Base-by-base conservation (phyloP, 2,113 vertebrate genomes). In the Erinaceus europaeus region DNA sequence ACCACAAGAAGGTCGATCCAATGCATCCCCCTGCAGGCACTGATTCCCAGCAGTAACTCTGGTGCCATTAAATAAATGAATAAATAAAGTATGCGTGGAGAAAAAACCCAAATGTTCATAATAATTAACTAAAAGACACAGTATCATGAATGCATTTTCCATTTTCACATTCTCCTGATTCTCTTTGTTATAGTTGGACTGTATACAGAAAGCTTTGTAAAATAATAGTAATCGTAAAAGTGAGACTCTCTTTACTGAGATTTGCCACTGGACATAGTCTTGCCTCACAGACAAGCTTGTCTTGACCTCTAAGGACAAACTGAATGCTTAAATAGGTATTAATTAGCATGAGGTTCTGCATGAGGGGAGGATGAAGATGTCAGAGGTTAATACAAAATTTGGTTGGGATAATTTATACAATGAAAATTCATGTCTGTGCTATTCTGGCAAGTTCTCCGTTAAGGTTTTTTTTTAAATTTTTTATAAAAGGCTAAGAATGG, bases 311-410 rank as follows among this genome's bases (percentile, higher is more conserved):
- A 81, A 68, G 73, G 84, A 81, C 55, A 94, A 67, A n/a, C 48
- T 84, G 93, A 86, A 95, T 94, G n/a, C 59, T 90, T 94, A 91
- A 94, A 27, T 74, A 94, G 89, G 29, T 93, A 91, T 84, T 95
- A 94, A 94, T 94, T 89, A 91, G 84, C 34, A 29, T 36, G 77
- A 55, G 77, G 61, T 88, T 89, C 21, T 71, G 55, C 38, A 25
- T 68, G 46, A 52, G 76, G 69, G 62, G 53, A 75, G 21, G 25
- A 74, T 69, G 53, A 86, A 88, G 80, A 88, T 86, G 87, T 93
- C 91, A 90, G 77, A 94, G 93, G 93, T 90, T 94, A 95, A 94
- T 91, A 86, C 18, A 86, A 65, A 86, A 89, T 94, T 94, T 93
- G 92, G 91, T 91, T 90, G 81, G 81, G 50, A 74, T 94, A 91